A percentile compares a stretch with the other conserved stretches of the same genome.
These are phyloP conservation scores for Galeopsomyia nigrocyanea DNA, from an alignment of 2,888 invertebrate species.

Conservation along the genomic window DNA sequence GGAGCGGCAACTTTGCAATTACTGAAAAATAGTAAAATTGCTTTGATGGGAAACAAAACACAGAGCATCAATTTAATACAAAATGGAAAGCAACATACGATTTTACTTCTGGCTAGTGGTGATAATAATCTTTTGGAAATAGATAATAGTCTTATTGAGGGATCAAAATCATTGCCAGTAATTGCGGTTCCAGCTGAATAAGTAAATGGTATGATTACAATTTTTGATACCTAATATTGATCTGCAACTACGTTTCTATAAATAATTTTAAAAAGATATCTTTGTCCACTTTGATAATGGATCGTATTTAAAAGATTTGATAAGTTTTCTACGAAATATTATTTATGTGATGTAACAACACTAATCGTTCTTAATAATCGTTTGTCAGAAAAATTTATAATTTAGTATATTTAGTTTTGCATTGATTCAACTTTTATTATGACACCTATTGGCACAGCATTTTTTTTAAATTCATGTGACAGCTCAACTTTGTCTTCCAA, in stretches of 20 bases:
- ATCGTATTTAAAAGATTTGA: conserved; percentile 34
- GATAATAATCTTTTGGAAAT: conserved; percentile 57
- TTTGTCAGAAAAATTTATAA: conserved; percentile 24
- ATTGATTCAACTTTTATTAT: conserved; percentile 23
- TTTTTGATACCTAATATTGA: conserved; percentile 40
- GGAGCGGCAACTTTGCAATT: conserved; percentile 50
- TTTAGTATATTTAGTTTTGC: conserved; percentile 23
- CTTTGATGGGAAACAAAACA: conserved; percentile 55
- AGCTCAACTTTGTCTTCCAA: conserved; percentile 50
- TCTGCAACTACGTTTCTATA: conserved; percentile 37
- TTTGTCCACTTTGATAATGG: conserved; percentile 25
- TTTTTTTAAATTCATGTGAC: conserved; percentile 1
- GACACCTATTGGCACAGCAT: too few relatives aligned
- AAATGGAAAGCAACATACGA: conserved; percentile 59
- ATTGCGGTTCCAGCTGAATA: conserved; percentile 52
- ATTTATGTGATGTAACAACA: conserved; percentile 32
- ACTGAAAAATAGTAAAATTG: conserved; percentile 53
- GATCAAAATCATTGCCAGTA: conserved; percentile 51
- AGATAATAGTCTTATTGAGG: conserved; percentile 52
- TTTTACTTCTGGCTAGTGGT: conserved; percentile 58
- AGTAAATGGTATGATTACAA: conserved; percentile 22
- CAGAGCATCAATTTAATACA: conserved; percentile 58
- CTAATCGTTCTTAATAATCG: conserved; percentile 25
- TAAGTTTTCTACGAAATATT: conserved; percentile 40
- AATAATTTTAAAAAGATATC: conserved; percentile 33